Conservation (phyloP, 2,888 invertebrate species). For the Ichneumoninae sp. region DNA sequence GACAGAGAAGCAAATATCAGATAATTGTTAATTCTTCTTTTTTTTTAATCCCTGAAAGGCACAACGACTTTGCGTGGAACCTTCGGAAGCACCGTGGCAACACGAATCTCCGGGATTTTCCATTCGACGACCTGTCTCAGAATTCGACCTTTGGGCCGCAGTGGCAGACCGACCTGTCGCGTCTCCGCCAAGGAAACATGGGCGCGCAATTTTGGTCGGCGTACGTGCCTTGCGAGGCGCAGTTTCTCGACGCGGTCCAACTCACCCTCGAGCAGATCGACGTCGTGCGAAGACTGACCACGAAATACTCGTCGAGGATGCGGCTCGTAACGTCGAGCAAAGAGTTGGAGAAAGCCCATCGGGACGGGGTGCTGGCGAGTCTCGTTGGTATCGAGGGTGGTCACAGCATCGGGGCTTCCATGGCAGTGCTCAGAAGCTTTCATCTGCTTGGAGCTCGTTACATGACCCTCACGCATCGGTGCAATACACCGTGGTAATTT, state of each 20-base stretch:
- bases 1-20: neutral
- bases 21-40: neutral
- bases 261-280: conserved; percentile 89
- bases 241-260: conserved; percentile 88
- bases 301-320: conserved; percentile 85
- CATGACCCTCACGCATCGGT: conserved; percentile 89
- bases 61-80: conserved; percentile 84
- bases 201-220: conserved; percentile 85
- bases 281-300: conserved; percentile 87
- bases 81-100: conserved; percentile 81
- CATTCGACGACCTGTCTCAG: conserved; percentile 82
- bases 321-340: conserved; percentile 86
- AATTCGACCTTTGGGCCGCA: conserved; percentile 81
- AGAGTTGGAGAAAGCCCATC: conserved; percentile 87
- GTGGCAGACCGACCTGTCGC: conserved; percentile 85
- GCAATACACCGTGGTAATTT: conserved; percentile 88
- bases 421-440: conserved; percentile 88
- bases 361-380: conserved; percentile 86
- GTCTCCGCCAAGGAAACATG: conserved; percentile 84
- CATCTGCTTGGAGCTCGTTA: conserved; percentile 88
- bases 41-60: conserved; percentile 72
- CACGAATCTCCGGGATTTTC: conserved; percentile 81
- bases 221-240: conserved; percentile 87
- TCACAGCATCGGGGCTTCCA: conserved; percentile 88
- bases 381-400: conserved; percentile 89